Base-by-base conservation (phyloP, 2,888 invertebrate species). In the Agrotis segetum region DNA sequence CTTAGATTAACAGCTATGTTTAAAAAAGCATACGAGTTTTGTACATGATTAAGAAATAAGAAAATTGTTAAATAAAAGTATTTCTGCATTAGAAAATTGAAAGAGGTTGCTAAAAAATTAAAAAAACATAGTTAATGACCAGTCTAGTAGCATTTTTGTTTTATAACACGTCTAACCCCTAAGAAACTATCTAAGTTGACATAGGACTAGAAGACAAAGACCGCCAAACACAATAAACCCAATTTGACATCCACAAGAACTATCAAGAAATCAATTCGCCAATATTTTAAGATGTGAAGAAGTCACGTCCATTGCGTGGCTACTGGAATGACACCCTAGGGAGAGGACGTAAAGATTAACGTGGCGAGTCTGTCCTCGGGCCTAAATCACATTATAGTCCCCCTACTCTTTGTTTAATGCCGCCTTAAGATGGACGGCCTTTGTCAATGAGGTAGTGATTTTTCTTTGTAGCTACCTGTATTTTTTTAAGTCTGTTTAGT, bases 371-470 rank as follows among this genome's bases (percentile, higher is more conserved):
- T 93, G 93, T 94, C 93, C 93, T 91, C 91, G 70, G 87, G 89
- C 92, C 90, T 94, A 95, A 95, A 94, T 94, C 95, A 94, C 95
- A 95, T 94, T 94, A 94, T 85, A 84, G 88, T 79, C 91, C 90
- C 90, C 86, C 87, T 86, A 86, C 82, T 91, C 91, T 91, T 90
- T 92, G 92, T 93, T 91, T 94, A 92, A 92, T 92, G 90, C 87
- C 84, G 83, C 84, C 88, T 88, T 88, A 89, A 92, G 92, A 90
- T 88, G 90, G 90, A 90, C 91, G 86, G 82, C 87, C 78, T 79
- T 81, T 81, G 85, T 86, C 87, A 85, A 89, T 88, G 87, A 89
- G 86, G 71, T 85, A 71, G 89, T 86, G 90, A 91, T 93, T 92
- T 90, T 91, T 81, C 74, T 79, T 70, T 40, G 53, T 60, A 46